These are phyloP conservation scores for Pan paniscus DNA, from an alignment of 2,113 vertebrate species.

Conservation along the genomic window DNA sequence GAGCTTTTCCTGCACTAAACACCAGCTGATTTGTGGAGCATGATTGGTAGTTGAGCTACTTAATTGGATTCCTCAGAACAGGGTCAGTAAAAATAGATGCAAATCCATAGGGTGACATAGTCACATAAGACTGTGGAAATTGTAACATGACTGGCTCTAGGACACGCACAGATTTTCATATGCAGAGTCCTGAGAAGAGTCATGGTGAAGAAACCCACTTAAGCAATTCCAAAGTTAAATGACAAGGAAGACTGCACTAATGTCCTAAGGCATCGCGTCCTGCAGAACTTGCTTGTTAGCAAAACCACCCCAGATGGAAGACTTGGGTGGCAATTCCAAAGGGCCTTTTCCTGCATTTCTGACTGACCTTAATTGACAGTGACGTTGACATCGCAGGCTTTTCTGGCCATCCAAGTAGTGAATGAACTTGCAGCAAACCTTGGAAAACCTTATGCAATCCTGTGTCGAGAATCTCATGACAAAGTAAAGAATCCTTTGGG, in stretches of 20 bases:
- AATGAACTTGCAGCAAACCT: neutral
- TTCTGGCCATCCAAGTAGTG: neutral
- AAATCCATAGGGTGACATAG: neutral
- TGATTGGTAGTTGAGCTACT: accelerated
- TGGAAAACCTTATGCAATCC: neutral
- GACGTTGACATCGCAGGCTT: neutral
- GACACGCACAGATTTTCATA: neutral
- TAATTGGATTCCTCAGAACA: neutral
- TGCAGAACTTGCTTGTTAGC: accelerated
- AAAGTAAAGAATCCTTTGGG: neutral
- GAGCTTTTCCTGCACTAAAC: neutral
- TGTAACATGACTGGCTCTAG: accelerated
- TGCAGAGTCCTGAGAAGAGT: neutral
- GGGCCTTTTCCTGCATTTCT: neutral
- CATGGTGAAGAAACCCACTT: neutral
- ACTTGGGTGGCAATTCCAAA: neutral
- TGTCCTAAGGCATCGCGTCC: accelerated
- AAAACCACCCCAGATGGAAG: neutral
- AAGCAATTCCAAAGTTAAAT: accelerated
- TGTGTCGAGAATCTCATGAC: neutral
- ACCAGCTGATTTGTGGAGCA: neutral
- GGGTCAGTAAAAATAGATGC: neutral
- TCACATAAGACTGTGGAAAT: neutral
- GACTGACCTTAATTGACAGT: accelerated
- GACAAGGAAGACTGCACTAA: neutral